Percentiles rank a stretch among this genome's conserved stretches.
These are phyloP conservation scores for Elgonia sp. DNA, from an alignment of 2,888 invertebrate species.

Conservation along the genomic window DNA sequence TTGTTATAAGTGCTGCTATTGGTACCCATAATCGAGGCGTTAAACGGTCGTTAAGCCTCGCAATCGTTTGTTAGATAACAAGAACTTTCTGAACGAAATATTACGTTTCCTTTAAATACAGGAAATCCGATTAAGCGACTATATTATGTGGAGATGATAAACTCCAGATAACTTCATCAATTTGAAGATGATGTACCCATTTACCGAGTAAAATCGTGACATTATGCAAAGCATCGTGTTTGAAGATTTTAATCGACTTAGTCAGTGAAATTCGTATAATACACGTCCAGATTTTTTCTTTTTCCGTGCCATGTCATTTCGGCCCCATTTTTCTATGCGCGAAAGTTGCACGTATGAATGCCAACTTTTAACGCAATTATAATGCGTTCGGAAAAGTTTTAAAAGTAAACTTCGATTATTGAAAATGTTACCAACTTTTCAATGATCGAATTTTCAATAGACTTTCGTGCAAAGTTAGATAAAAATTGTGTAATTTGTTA, in stretches of 20 bases:
- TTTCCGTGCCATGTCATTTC: conserved; percentile 1
- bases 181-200: conserved; percentile 63
- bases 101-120: conserved; percentile 60
- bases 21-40: conserved; percentile 41
- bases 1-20: conserved; percentile 44
- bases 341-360: conserved; percentile 38
- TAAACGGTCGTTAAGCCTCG: conserved; percentile 54
- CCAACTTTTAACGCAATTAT: conserved; percentile 67
- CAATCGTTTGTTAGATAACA: conserved; percentile 58
- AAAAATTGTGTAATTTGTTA: conserved; percentile 30
- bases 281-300: conserved; percentile 2
- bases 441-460: conserved; percentile 46
- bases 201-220: conserved; percentile 44
- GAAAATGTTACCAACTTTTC: conserved; percentile 62
- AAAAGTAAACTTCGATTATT: conserved; percentile 69
- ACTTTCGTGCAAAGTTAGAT: conserved; percentile 39
- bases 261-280: conserved; percentile 52
- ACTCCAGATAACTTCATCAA: conserved; percentile 56
- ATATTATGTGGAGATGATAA: conserved; percentile 59
- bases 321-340: neutral
- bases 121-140: conserved; percentile 60
- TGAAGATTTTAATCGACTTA: conserved; percentile 56
- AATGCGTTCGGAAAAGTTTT: conserved; percentile 42
- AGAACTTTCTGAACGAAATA: conserved; percentile 59
- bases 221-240: conserved; percentile 53